Conservation (phyloP, 2,888 invertebrate genomes). For the Willowsia nigromaculata region DNA sequence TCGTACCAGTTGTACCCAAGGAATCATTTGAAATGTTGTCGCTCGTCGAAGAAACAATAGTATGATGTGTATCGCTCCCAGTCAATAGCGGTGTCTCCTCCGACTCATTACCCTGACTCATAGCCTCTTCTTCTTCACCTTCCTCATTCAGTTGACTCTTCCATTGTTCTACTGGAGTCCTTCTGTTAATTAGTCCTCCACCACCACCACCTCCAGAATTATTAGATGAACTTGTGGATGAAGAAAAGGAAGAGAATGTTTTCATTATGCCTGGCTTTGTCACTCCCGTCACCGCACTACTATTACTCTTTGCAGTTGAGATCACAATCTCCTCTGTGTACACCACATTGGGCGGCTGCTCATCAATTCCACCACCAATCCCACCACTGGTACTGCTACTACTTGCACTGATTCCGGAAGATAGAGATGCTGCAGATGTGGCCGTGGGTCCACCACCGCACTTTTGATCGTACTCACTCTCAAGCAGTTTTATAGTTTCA, state of each 20-base stretch:
- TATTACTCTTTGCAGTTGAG: slow-evolving; percentile 62
- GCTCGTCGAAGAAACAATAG: not conserved
- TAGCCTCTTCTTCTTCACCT: slow-evolving; percentile 64
- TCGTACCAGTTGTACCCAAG: slow-evolving; percentile 31
- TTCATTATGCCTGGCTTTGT: slow-evolving; percentile 71
- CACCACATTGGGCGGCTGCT: slow-evolving; percentile 54
- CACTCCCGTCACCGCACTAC: slow-evolving; percentile 48
- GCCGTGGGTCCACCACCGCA: slow-evolving; percentile 12
- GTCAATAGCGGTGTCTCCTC: slow-evolving; percentile 72
- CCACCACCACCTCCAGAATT: slow-evolving; percentile 16
- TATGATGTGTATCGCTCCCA: slow-evolving; percentile 47
- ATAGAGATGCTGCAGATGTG: slow-evolving; percentile 56
- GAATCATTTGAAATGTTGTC: slow-evolving; percentile 74
- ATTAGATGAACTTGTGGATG: slow-evolving; percentile 28
- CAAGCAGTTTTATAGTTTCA: slow-evolving; percentile 71
- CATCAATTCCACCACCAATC: slow-evolving; percentile 50
- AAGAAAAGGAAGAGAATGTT: slow-evolving; percentile 62
- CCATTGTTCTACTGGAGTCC: slow-evolving; percentile 55
- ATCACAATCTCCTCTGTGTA: slow-evolving; percentile 76
- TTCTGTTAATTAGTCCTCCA: not conserved
- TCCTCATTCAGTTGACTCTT: slow-evolving; percentile 42
- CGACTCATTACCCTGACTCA: slow-evolving; percentile 72
- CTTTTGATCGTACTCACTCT: slow-evolving; percentile 67
- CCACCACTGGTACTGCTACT: slow-evolving; percentile 64
- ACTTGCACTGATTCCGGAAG: slow-evolving; percentile 61